Evolutionary conservation across 2,113 vertebrate species (phyloP), one percentile per base, ranked within the genome.

Genomic region (Lanius ludovicianus): DNA sequence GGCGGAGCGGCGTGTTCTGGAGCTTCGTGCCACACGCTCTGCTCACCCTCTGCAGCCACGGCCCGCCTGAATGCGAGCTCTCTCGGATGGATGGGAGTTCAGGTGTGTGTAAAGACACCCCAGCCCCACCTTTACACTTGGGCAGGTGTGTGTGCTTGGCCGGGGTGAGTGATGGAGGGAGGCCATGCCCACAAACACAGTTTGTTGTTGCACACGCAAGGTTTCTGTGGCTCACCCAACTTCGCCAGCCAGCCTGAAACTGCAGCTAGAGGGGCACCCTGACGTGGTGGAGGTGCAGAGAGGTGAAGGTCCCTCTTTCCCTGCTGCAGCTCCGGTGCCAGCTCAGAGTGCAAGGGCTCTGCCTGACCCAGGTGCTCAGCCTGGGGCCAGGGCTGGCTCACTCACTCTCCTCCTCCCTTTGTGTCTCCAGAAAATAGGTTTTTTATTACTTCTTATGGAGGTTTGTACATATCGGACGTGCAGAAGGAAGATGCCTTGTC

Each of bases 401-500:
- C 91, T 98, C 84, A 98, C 19, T 15, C 4, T 56, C 50, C 74
- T 67, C 17, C 94, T 82, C 82, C 42, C 65, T 89, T 97, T 98
- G 59, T 98, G 84, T 96, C 96, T 97, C 84, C 98, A 99, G 99
- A 99, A 98, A 99, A 99, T 97, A 98, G 99, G 97, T 99, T 99
- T 98, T 99, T 98, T 98, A 98, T 99, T 98, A 99, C 99, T 92
- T 98, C 98, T 84, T 99, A 98, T 3, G 99, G 99, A n/a, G 99
- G 99, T 93, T 98, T 99, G 97, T 99, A 99, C 98, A 99, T 99
- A 98, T 99, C 99, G 16, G 99, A 99, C 79, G 99, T 99, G 90
- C 99, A 99, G 98, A 99, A 99, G 98, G 99, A 99, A 98, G 99
- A 99, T 35, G 99, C 99, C 89, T 99, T 99, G 93, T 99, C 99